Conservation (phyloP, 2,797 vertebrate genomes). For the Trachops cirrhosus region DNA sequence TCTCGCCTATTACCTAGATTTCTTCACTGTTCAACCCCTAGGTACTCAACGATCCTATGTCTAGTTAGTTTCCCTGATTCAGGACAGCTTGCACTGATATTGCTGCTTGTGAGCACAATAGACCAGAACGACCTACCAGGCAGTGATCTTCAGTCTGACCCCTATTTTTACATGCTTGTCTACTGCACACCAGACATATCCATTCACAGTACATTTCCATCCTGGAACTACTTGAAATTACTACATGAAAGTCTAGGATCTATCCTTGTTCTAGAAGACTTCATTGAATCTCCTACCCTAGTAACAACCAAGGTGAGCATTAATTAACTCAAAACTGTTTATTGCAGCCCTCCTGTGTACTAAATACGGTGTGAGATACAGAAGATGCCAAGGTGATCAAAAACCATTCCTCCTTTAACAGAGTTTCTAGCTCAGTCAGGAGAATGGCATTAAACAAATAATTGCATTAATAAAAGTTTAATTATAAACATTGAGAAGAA, state of each 20-base stretch:
- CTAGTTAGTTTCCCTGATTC: not conserved
- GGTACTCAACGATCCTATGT: not conserved
- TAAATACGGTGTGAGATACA: not conserved
- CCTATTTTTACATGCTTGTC: not conserved
- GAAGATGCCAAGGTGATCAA: not conserved
- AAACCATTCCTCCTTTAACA: not conserved
- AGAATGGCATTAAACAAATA: not conserved
- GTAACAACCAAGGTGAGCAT: not conserved
- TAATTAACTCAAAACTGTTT: constrained; percentile 4
- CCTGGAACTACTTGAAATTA: not conserved
- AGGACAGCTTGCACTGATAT: not conserved
- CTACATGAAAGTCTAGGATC: not conserved
- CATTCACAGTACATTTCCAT: not conserved
- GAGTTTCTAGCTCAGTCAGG: not conserved
- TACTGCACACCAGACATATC: not conserved
- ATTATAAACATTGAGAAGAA: not conserved
- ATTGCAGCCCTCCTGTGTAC: not conserved
- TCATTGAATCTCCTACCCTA: not conserved
- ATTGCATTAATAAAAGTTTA: not conserved
- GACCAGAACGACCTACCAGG: not conserved
- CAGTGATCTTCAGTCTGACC: not conserved
- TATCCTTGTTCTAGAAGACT: not conserved
- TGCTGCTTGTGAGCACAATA: not conserved
- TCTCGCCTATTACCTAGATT: not conserved
- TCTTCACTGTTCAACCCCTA: not conserved